Evolutionary conservation across 2,797 vertebrate genomes (phyloP).

Genomic region (Coregonus sp.): DNA sequence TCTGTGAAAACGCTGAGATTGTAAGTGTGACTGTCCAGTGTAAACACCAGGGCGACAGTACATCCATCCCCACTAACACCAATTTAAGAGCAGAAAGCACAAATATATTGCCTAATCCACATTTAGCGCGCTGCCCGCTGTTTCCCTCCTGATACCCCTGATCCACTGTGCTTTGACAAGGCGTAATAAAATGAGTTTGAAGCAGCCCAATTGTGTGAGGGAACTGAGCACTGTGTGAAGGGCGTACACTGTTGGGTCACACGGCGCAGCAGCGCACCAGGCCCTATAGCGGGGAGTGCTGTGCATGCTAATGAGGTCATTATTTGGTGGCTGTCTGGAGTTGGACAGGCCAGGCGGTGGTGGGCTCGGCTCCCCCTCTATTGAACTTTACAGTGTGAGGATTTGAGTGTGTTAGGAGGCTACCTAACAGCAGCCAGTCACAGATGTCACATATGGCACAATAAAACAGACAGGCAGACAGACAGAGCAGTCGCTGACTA

Average conservation of each 20-base stretch:
- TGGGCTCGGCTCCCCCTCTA: constrained; percentile 41
- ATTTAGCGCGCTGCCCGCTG: constrained; percentile 59
- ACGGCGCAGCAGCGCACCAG: constrained; percentile 75
- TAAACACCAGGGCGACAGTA: constrained; percentile 34
- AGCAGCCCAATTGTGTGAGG: constrained; percentile 74
- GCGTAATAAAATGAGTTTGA: constrained; percentile 76
- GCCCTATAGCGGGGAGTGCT: constrained; percentile 76
- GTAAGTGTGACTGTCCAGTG: constrained; percentile 38
- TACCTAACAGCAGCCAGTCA: constrained; percentile 39
- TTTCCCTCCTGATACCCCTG: constrained; percentile 67
- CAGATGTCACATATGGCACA: constrained; percentile 82
- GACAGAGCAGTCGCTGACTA: background rate
- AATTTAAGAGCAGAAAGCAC: constrained; percentile 71
- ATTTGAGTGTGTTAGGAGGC: constrained; percentile 63
- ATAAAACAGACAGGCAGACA: constrained; percentile 60
- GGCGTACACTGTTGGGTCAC: constrained; percentile 77
- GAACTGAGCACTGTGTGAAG: constrained; percentile 81
- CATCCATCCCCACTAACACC: constrained; percentile 60
- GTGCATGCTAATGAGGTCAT: constrained; percentile 86
- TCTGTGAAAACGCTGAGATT: constrained; percentile 53
- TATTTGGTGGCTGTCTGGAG: constrained; percentile 62
- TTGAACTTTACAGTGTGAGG: constrained; percentile 68
- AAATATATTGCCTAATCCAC: constrained; percentile 59
- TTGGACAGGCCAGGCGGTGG: constrained; percentile 13
- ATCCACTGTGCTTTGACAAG: constrained; percentile 74